Conservation (phyloP, 1,140 invertebrate species). For the Pseudomyrmex dendroicus region DNA sequence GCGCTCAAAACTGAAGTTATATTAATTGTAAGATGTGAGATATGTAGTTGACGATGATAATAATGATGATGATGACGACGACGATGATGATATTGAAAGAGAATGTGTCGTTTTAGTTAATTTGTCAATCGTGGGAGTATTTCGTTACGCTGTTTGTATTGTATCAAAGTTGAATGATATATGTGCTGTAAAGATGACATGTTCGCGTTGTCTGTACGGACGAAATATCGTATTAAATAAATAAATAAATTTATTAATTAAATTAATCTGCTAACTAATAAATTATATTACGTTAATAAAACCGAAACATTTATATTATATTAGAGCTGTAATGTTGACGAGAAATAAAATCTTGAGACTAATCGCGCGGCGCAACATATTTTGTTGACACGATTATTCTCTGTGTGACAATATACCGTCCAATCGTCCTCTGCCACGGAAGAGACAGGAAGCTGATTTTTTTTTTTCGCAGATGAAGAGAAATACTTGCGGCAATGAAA, state of each 20-base stretch:
- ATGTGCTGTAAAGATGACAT: slow-evolving; percentile 39
- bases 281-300: slow-evolving; percentile 23
- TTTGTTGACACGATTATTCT: slow-evolving; percentile 56
- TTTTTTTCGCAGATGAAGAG: slow-evolving; percentile 21
- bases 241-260: neutral
- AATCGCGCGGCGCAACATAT: slow-evolving; percentile 39
- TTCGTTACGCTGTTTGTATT: slow-evolving; percentile 46
- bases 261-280: too few relatives aligned
- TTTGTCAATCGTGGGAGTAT: slow-evolving; percentile 29
- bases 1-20: too few relatives aligned
- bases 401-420: slow-evolving; percentile 58
- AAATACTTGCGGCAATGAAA: slow-evolving; percentile 29
- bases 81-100: slow-evolving; percentile 11
- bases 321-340: neutral
- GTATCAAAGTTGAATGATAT: slow-evolving; percentile 34
- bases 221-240: slow-evolving; percentile 49
- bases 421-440: slow-evolving; percentile 57
- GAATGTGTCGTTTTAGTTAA: slow-evolving; percentile 22
- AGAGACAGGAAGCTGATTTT: slow-evolving; percentile 28
- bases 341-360: neutral
- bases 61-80: neutral
- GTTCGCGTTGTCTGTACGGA: slow-evolving; percentile 55
- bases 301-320: neutral
- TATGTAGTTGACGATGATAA: slow-evolving; percentile 30
- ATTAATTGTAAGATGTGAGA: neutral